phyloP scores from a whole-genome alignment of 2,113 vertebrate species.

The Astatoreochromis straeleni region DNA sequence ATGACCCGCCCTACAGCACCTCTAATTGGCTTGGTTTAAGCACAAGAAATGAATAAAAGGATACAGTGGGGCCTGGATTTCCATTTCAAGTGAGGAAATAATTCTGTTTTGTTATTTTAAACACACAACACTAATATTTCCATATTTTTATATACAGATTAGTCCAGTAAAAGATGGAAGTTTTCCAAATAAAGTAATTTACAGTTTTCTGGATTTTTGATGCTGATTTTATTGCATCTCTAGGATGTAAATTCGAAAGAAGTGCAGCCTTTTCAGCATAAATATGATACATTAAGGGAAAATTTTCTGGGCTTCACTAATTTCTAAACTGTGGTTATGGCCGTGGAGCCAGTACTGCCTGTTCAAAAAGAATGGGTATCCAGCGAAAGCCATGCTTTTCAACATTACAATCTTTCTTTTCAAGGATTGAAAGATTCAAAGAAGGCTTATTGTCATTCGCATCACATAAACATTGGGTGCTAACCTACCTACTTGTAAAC shows the following conservation, averaged over 20 bases:
- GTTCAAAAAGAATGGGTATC: not conserved
- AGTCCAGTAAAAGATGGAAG: not conserved
- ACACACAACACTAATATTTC: not conserved
- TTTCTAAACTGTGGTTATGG: not conserved
- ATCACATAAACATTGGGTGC: not conserved
- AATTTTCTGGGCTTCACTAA: fast-evolving
- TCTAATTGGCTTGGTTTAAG: not conserved
- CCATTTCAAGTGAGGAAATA: not conserved
- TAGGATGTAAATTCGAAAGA: fast-evolving
- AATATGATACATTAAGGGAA: not conserved
- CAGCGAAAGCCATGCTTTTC: fast-evolving
- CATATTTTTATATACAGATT: not conserved
- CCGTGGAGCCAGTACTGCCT: not conserved
- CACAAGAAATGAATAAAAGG: not conserved
- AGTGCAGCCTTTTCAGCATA: not conserved
- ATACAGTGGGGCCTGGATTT: not conserved
- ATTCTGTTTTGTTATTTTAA: not conserved
- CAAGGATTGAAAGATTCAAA: fast-evolving
- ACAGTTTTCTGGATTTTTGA: fast-evolving
- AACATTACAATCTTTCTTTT: not conserved
- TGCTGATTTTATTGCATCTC: not conserved
- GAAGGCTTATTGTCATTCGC: not conserved
- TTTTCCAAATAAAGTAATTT: not conserved
- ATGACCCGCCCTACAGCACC: not conserved
- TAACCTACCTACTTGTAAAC: not conserved